Evolutionary conservation across 2,113 vertebrate species (phyloP).

Genomic region (Lonchura striata): DNA sequence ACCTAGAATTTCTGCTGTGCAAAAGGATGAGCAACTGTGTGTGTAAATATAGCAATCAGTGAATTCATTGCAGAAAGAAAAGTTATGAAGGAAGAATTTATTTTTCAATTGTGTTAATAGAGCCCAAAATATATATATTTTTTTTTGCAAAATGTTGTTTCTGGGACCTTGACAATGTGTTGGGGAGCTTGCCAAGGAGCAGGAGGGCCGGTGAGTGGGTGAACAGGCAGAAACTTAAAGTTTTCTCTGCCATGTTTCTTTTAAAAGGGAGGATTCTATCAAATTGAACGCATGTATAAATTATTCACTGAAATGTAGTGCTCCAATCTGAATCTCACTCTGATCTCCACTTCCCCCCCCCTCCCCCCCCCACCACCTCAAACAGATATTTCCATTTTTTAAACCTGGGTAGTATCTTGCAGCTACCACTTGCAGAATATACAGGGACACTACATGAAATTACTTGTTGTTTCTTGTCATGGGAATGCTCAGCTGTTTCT

Average conservation of each 20-base stretch:
- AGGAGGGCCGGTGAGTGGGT: neutral
- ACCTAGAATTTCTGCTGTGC: neutral
- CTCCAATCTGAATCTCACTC: neutral
- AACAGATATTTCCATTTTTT: neutral
- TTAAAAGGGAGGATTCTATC: neutral
- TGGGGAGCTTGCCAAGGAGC: neutral
- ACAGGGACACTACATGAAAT: neutral
- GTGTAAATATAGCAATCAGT: neutral
- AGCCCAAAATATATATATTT: neutral
- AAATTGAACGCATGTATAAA: neutral
- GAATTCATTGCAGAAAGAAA: neutral
- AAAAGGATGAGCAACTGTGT: neutral
- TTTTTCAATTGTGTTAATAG: neutral
- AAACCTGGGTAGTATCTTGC: neutral
- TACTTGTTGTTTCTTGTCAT: neutral
- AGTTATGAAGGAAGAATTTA: neutral
- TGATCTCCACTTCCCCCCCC: neutral
- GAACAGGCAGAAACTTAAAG: neutral
- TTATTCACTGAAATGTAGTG: neutral
- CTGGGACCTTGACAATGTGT: neutral
- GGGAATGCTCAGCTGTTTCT: neutral
- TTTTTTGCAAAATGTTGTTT: neutral
- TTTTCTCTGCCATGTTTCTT: neutral
- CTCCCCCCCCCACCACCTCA: fast-evolving
- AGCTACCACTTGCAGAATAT: neutral